Percentiles rank a stretch among this genome's conserved stretches.
Conservation (phyloP, 2,797 vertebrate species). For the Agapornis canus region DNA sequence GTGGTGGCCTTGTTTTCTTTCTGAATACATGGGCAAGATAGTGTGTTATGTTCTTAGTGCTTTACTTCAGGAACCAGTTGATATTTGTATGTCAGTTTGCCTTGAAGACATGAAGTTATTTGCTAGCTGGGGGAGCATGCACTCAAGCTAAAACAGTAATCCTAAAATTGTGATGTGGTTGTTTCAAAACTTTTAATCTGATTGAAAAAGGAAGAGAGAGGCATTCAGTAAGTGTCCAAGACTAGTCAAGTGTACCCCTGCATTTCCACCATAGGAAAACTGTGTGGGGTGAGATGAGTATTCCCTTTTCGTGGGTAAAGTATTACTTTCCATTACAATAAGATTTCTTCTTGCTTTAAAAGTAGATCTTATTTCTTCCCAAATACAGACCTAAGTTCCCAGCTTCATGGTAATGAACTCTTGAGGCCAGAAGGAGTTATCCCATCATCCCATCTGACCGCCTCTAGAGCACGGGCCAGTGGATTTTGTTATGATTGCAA, state of each 20-base stretch:
- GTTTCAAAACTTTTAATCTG: background rate
- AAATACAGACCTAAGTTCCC: background rate
- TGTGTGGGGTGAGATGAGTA: background rate
- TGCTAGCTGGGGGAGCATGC: background rate
- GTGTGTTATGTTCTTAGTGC: background rate
- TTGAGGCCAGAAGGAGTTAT: background rate
- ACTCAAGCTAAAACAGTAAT: background rate
- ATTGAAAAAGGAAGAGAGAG: background rate
- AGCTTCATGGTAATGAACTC: background rate
- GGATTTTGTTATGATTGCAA: background rate
- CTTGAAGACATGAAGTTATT: background rate
- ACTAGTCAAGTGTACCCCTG: background rate
- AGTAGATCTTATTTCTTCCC: background rate
- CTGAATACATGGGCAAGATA: background rate
- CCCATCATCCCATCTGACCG: background rate
- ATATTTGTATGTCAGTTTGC: background rate
- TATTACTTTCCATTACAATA: background rate
- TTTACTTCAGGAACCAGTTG: background rate
- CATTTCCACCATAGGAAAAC: background rate
- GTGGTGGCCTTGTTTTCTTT: background rate
- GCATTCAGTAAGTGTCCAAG: background rate
- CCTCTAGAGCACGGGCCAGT: background rate
- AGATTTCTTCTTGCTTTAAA: background rate
- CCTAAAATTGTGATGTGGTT: background rate
- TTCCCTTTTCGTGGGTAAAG: background rate